Evolutionary conservation across 2,888 invertebrate genomes (phyloP), one percentile per base, ranked within the genome.

Genomic region (Petrolisthes cinctipes): DNA sequence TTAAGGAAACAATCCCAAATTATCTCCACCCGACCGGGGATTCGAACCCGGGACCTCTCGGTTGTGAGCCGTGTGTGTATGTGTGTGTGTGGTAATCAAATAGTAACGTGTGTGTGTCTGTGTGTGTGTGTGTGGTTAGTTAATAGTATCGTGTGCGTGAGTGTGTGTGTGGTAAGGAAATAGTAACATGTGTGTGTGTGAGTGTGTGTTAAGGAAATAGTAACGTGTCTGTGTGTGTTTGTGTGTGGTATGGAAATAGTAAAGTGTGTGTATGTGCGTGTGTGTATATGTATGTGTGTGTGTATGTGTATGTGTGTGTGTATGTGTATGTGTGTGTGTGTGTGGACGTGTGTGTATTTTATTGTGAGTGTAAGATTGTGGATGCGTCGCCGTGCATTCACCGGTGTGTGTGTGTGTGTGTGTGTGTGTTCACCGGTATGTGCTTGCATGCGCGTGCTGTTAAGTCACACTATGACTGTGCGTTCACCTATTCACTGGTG

Each of bases 361-460:
- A 6, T 71, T 11, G 71, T 71, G 71, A 6, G 71, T 1, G 14
- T 11, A 11, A 61, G 61, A 9, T 17, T 61, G 61, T 61, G 61
- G 61, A 61, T 9, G 61, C 11, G 61, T 9, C 17, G 61, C 17
- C 9, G 9, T 71, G 71, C 20, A 20, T 71, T 7, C 14, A 14
- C 14, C 11, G 9, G 23, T 57, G 23, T 80, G 56, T 83, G 83
- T 75, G 83, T 83, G 75, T 75, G 83, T 57, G 75, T 20, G 75
- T 57, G 76, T n/a, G 57, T 75, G 53, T 4, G 71, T 68, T 37
- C 17, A n/a, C 0, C 14, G 51, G 71, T 20, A 7, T 68, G 17
- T 11, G 37, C 37, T 37, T 37, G 56, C 20, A 37, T 20, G 23
- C 53, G 17, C 5, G 11, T 54, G 56, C 37, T 5, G 4, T 20